These are phyloP conservation scores for Epirrita christyi DNA, from an alignment of 2,888 invertebrate genomes.

Conservation along the genomic window DNA sequence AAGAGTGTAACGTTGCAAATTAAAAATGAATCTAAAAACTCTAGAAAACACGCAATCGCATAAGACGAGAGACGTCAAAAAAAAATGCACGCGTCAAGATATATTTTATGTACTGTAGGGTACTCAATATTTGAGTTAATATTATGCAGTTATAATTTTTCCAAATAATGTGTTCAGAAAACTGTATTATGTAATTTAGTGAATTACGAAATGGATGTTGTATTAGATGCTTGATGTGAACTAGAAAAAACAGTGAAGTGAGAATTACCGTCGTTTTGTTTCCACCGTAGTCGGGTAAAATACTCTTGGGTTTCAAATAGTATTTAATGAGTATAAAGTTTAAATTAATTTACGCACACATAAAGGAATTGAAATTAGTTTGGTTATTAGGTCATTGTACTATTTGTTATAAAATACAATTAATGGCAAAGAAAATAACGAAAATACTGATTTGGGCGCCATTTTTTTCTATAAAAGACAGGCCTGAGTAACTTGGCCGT, in stretches of 20 bases:
- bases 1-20: too few relatives aligned
- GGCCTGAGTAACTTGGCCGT: neutral
- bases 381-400: conserved; percentile 21
- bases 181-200: too few relatives aligned
- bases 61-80: too few relatives aligned
- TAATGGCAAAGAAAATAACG: neutral
- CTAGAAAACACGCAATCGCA: too few relatives aligned
- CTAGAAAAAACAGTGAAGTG: neutral
- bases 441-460: neutral
- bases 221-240: neutral
- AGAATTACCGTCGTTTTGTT: neutral
- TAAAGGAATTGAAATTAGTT: conserved; percentile 11
- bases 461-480: neutral
- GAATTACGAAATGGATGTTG: neutral
- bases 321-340: conserved; percentile 1
- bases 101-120: too few relatives aligned
- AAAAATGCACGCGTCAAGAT: too few relatives aligned
- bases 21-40: too few relatives aligned
- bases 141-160: too few relatives aligned
- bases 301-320: neutral
- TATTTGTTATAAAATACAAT: conserved; percentile 17
- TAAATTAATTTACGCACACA: too few relatives aligned
- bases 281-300: neutral
- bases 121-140: too few relatives aligned
- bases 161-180: too few relatives aligned